Base-by-base conservation (phyloP, 2,113 vertebrate species). In the Psettodes erumei region DNA sequence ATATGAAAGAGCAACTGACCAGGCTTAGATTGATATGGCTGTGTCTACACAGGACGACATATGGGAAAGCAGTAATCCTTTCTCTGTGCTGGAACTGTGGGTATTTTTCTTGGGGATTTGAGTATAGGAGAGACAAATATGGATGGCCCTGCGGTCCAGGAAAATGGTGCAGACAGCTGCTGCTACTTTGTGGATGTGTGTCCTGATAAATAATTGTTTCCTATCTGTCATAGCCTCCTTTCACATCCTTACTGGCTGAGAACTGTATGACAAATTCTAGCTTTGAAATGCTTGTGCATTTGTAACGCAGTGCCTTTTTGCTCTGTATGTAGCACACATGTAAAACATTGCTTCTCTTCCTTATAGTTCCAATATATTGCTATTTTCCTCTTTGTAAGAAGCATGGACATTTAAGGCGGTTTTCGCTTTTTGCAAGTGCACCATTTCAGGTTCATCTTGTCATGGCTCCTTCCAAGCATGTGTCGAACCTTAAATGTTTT, bases 1-100 rank as follows among this genome's bases (percentile, higher is more conserved):
- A 91, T 94, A 95, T 95, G 94, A 94, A 95, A 94, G 92, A 91
- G 91, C 90, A 79, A 85, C 83, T 92, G 94, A 90, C 92, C 90
- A 88, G 79, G 84, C 79, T 73, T 51, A 93, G 91, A 93, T 93
- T 95, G 92, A 92, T 91, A 87, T 88, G 86, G 88, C 90, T 88
- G 85, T 83, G 90, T 93, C 89, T 89, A 65, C 58, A 40, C 75
- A 77, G 89, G 86, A 68, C 85, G 92, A 93, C 95, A 95, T 94
- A 93, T 95, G 94, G 95, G 89, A 94, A 95, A 96, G 88, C 87
- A 69, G 69, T 91, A 90, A 83, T 65, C 77, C 83, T 76, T 54
- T 67, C 82, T 89, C 88, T 93, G 83, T 83, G 72, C 30, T 91
- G 87, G 88, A 90, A 81, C 77, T 51, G 62, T 78, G 77, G 71